Conservation (phyloP, 2,888 invertebrate species). For the Argyresthia goedartella region DNA sequence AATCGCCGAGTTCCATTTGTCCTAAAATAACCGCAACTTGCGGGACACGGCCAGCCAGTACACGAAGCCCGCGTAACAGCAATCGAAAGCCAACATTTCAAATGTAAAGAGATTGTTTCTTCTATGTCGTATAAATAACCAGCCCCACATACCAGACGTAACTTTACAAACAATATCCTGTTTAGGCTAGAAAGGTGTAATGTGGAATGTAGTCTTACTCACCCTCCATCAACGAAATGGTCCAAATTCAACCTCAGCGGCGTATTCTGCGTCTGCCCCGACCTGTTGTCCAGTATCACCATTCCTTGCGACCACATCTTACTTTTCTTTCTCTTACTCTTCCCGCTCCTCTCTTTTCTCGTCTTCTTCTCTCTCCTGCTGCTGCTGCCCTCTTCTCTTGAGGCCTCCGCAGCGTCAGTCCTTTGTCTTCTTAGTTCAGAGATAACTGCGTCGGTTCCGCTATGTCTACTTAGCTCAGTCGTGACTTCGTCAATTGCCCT, state of each 20-base stretch:
- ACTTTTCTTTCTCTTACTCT: conserved; percentile 41
- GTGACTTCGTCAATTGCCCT: conserved; percentile 48
- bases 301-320: conserved; percentile 56
- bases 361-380: conserved; percentile 29
- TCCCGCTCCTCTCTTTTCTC: conserved; percentile 28
- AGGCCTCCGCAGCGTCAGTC: conserved; percentile 9
- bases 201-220: conserved; percentile 14
- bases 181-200: no score
- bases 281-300: conserved; percentile 50
- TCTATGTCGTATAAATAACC: no score
- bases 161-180: no score
- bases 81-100: no score
- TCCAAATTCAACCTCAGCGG: conserved; percentile 58
- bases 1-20: no score
- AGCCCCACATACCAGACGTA: no score
- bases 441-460: conserved; percentile 28
- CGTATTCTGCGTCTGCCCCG: conserved; percentile 32
- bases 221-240: conserved; percentile 62
- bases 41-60: no score
- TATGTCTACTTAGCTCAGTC: conserved; percentile 40
- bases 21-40: no score
- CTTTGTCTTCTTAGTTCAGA: conserved; percentile 24
- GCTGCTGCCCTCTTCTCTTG: conserved; percentile 24
- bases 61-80: no score
- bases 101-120: no score